Base-by-base conservation (phyloP, 2,113 vertebrate species). In the Rafetus swinhoei region DNA sequence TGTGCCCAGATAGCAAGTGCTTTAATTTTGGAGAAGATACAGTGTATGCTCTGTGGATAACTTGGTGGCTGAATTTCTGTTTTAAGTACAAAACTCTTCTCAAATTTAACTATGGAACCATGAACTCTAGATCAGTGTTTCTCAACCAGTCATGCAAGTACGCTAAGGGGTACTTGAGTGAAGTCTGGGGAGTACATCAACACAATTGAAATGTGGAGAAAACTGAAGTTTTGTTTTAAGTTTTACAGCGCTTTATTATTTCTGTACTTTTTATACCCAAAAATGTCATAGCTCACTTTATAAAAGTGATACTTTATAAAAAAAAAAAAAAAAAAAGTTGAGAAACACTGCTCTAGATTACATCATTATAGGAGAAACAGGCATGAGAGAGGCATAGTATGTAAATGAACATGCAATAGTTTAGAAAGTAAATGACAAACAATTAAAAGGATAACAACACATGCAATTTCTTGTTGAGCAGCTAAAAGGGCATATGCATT, bases 71-170 rank as follows among this genome's bases (percentile, higher is more conserved):
- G 15, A 92, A 87, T 62, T 15, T 11, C 25, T 82, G 4, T 10
- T 89, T 94, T 86, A 95, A 87, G 10, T 15, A 24, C 59, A 62
- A 81, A 92, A 81, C n/a, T 1, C 4, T 94, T 59, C 84, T 7
- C 29, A 72, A 72, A 21, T 15, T 72, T 72, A 35, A 2, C 24
- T 84, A 14, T 82, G 50, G 84, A 89, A 92, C 0, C 1, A 80
- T 76, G 59, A 69, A 11, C n/a, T 72, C n/a, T 35, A 35, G 32
- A n/a, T 39, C 4, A 39, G 39, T 39, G 39, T 39, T 39, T 39
- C 39, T 45, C 45, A 45, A 45, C 5, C 45, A 45, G 45, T 45
- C 5, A 7, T 45, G 45, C 45, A 45, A 45, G 45, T 45, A 45
- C 6, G 6, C 45, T 45, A 45, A 45, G 45, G 45, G 45, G 45